Evolutionary conservation across 2,888 invertebrate species (phyloP).

Genomic region (Rhopalosiphum nymphaeae): DNA sequence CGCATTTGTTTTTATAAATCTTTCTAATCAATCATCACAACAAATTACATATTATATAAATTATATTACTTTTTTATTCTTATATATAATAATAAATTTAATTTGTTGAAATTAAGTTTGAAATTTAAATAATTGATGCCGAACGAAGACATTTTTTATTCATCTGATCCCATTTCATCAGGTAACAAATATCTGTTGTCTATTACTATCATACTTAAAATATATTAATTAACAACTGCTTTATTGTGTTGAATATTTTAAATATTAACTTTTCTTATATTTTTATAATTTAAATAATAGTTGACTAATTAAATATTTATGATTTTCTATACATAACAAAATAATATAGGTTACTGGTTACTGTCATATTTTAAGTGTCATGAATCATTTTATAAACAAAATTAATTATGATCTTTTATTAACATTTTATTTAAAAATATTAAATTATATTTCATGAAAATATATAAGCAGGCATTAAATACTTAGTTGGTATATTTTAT

Average conservation of each 20-base stretch:
- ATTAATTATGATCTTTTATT: not conserved
- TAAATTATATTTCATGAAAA: not conserved
- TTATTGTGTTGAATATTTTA: not conserved
- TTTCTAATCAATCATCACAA: not conserved
- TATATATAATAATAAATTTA: not conserved
- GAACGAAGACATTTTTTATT: slow-evolving; percentile 17
- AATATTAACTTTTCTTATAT: not conserved
- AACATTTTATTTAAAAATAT: not conserved
- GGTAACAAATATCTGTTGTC: slow-evolving; percentile 10
- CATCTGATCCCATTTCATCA: slow-evolving; percentile 4
- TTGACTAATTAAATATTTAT: not conserved
- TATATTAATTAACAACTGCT: not conserved
- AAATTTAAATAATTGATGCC: slow-evolving; percentile 23
- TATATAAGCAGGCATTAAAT: not conserved
- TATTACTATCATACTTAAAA: not conserved
- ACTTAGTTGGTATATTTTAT: not conserved
- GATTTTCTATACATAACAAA: not conserved
- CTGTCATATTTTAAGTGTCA: not conserved
- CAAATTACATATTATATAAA: not conserved
- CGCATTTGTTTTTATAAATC: not conserved
- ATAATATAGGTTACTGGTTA: not conserved
- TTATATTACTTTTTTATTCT: not conserved
- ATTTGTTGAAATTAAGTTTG: not conserved
- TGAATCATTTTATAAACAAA: not conserved
- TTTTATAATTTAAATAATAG: not conserved